Base-by-base conservation (phyloP, 2,113 vertebrate species). In the Campylomormyrus numenius region DNA sequence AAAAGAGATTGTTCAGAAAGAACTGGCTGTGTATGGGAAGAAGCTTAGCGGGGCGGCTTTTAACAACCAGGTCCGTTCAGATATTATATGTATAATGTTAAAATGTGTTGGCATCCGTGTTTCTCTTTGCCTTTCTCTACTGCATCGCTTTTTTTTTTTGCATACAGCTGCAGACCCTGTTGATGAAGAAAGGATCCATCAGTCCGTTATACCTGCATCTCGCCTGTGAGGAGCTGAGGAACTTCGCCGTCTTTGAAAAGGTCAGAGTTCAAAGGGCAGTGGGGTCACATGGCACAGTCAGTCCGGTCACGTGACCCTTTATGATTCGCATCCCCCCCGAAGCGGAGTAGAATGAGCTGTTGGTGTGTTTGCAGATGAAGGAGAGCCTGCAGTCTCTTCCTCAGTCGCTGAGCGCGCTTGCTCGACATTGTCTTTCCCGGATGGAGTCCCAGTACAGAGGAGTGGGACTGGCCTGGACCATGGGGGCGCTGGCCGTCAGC, bases 41-140 rank as follows among this genome's bases (percentile, higher is more conserved):
- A 97, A 97, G 85, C 95, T 98, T 92, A 97, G 97, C 1, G 96
- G 98, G 91, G 95, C 97, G 2, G 95, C 97, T 0, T 98, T 98
- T 92, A 98, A 98, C 93, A 98, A 97, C 94, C 97, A 98, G 97
- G 97, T 98, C 88, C 35, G 35, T 52, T 24, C 86, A 1, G 9
- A 27, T 24, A n/a, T n/a, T n/a, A n/a, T n/a, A n/a, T n/a, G n/a
- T n/a, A n/a, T n/a, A 42, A 19, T 46, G n/a, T 85, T 15, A 50
- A 46, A 66, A 17, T 89, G 46, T 90, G 39, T 91, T 46, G 42
- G n/a, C 7, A 19, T 48, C n/a, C 21, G 88, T 70, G 39, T 42
- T 27, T 17, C 53, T 19, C 17, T 90, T 48, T 7, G 85, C n/a
- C 17, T 87, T 48, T 87, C 7, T n/a, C 21, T n/a, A 11, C 39